These are phyloP conservation scores for Danio jaintianensis DNA, from an alignment of 2,797 vertebrate species.

Conservation along the genomic window DNA sequence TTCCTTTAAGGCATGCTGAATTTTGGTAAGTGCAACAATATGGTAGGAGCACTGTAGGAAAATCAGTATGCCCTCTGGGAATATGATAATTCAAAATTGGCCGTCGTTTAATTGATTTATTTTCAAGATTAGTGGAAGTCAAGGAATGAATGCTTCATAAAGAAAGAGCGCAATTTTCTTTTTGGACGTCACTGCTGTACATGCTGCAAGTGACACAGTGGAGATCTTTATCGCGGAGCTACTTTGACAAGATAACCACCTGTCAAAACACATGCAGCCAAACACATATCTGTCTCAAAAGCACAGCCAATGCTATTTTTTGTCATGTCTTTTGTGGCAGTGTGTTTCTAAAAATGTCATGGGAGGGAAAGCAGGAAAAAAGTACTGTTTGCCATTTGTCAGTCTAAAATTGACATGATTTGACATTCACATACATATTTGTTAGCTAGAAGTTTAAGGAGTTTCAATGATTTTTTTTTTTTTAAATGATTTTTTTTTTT, in stretches of 20 bases:
- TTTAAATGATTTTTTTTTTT: too few species aligned
- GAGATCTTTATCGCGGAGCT: conserved; percentile 19
- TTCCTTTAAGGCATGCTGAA: conserved; percentile 75
- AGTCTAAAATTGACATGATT: neutral
- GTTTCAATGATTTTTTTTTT: too few species aligned
- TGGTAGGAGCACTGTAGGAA: conserved; percentile 63
- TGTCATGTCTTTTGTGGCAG: neutral
- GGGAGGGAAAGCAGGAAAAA: neutral
- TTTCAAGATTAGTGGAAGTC: neutral
- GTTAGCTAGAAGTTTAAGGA: too few species aligned
- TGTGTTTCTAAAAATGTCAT: neutral
- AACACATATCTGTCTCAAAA: conserved; percentile 52
- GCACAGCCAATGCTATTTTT: neutral
- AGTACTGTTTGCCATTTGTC: neutral
- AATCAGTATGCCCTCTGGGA: conserved; percentile 40
- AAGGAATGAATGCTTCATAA: neutral
- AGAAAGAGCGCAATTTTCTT: neutral
- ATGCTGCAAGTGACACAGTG: neutral
- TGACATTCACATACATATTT: too few species aligned
- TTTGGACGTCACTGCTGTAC: conserved; percentile 49
- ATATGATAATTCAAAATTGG: conserved; percentile 38
- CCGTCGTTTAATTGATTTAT: neutral
- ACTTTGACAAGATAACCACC: conserved; percentile 41
- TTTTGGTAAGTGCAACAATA: conserved; percentile 72
- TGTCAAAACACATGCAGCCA: conserved; percentile 61